These are phyloP conservation scores for Heliothis subflexa DNA, from an alignment of 1,140 invertebrate species.

Conservation along the genomic window DNA sequence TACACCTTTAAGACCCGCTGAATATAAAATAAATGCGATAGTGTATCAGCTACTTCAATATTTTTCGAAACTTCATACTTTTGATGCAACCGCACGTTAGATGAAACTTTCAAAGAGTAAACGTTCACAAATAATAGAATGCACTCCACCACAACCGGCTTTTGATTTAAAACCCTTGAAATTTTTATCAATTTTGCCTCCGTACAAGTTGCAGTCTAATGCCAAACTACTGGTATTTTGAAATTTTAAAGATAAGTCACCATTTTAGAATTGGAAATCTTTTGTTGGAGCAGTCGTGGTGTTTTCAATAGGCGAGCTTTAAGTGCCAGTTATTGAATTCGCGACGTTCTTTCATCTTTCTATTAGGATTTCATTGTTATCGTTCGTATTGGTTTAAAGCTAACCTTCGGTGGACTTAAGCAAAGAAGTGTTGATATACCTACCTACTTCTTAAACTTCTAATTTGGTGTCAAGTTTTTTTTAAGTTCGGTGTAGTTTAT, in stretches of 20 bases:
- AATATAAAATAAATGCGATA: too few species aligned
- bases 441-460: background rate
- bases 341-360: constrained; percentile 23
- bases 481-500: background rate
- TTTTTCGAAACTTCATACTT: too few species aligned
- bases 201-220: constrained; percentile 23
- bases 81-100: too few species aligned
- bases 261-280: constrained; percentile 46
- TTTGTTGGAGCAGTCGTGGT: constrained; percentile 39
- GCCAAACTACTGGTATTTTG: background rate
- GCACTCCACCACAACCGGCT: constrained; percentile 33
- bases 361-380: constrained; percentile 35
- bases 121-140: background rate
- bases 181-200: constrained; percentile 56
- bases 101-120: too few species aligned
- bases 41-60: too few species aligned
- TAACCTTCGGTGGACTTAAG: background rate
- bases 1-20: too few species aligned
- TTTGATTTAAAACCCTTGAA: constrained; percentile 65
- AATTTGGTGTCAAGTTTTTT: constrained; percentile 19
- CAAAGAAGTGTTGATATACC: background rate
- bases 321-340: constrained; percentile 36
- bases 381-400: background rate
- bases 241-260: constrained; percentile 41
- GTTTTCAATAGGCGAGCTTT: constrained; percentile 26